Evolutionary conservation across 2,113 vertebrate species (phyloP), one percentile per base, ranked within the genome.

Genomic region (Porphyrio hochstetteri): DNA sequence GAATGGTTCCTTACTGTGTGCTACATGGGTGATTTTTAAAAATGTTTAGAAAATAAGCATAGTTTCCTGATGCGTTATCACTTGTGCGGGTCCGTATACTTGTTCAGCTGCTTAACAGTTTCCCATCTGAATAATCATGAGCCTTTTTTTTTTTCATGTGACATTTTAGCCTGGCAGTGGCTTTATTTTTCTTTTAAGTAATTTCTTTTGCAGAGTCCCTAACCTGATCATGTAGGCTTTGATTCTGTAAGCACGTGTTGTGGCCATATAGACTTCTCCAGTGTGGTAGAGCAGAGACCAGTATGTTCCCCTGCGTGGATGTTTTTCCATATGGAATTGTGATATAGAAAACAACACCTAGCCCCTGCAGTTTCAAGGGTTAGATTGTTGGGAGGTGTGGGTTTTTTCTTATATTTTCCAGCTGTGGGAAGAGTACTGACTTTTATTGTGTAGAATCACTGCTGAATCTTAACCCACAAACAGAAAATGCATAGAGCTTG

Each of bases 1-100:
- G 93, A 96, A 93, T 80, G 80, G 84, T 6, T 79, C 90, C 82
- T 96, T 86, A 28, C 84, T 92, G 86, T 71, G 72, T 61, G 82
- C 64, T 81, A 56, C 36, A 74, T 86, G 85, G 38, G 85, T 92
- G 90, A 91, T 94, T 94, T 96, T 84, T 9, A 9, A 12, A 97
- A 84, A 60, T 24, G 6, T 31, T 78, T 79, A 11, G 10, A 72
- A 92, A 76, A 92, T 69, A 81, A 57, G 38, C 24, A 16, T 59
- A 42, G 52, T 77, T 92, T 86, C 59, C 50, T 57, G 52, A 53
- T 75, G 44, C 33, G 3, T 70, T 91, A 10, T 42, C 13, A 13
- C 38, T 83, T 2, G 2, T 74, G 55, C 59, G 68, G 27, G 55
- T 78, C 40, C 3, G 2, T 74, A 11, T 33, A 24, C 11, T 68